phyloP scores from a whole-genome alignment of 2,888 invertebrate species.

The Cantharis lateralis region DNA sequence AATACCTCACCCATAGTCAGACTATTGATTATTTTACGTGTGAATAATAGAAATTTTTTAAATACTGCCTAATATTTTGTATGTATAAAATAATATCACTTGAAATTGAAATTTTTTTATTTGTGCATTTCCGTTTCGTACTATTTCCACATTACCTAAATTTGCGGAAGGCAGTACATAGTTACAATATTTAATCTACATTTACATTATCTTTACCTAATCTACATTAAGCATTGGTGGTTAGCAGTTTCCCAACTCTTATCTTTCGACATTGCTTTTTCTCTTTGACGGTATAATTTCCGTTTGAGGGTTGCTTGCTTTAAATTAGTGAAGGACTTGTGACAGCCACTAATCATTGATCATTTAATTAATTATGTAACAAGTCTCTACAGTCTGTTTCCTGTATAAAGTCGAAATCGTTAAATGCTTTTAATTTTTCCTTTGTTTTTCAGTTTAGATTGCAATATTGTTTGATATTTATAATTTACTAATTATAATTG shows the following conservation, averaged over 20 bases:
- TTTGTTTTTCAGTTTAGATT: neutral
- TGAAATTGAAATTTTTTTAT: too few species aligned
- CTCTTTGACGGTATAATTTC: constrained; percentile 1
- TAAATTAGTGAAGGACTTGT: neutral
- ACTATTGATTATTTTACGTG: neutral
- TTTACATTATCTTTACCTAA: too few species aligned
- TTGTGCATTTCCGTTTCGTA: too few species aligned
- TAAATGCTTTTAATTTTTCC: neutral
- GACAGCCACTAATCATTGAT: neutral
- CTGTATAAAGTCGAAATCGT: neutral
- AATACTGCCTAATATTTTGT: neutral
- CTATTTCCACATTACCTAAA: neutral
- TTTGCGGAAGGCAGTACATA: neutral
- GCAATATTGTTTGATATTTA: neutral
- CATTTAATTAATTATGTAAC: neutral
- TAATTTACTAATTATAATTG: neutral
- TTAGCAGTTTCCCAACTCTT: neutral
- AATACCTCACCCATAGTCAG: neutral
- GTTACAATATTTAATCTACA: too few species aligned
- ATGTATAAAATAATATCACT: too few species aligned
- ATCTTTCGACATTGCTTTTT: neutral
- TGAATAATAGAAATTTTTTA: neutral
- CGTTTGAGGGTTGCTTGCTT: neutral
- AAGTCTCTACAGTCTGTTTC: neutral
- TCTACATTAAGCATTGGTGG: neutral